phyloP scores from a whole-genome alignment of 2,888 invertebrate genomes.

The Drosophila maculinotata region DNA sequence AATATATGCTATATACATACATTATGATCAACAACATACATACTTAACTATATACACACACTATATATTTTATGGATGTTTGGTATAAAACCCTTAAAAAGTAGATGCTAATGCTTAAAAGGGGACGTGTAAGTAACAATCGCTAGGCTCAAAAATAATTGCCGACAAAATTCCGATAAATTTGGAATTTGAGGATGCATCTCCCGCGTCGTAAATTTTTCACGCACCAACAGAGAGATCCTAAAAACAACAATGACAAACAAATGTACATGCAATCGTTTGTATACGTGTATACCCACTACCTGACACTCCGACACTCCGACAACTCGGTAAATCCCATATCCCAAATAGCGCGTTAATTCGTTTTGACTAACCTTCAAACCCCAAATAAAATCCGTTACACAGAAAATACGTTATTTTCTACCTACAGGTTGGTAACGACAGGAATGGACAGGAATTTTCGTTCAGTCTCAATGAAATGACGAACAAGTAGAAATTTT shows the following conservation, averaged over 20 bases:
- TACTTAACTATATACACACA: not conserved
- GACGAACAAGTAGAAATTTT: slow-evolving; percentile 64
- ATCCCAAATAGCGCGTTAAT: slow-evolving; percentile 75
- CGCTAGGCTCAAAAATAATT: slow-evolving; percentile 54
- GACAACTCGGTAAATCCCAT: slow-evolving; percentile 45
- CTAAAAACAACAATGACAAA: slow-evolving; percentile 68
- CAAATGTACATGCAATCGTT: slow-evolving; percentile 45
- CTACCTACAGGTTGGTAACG: slow-evolving; percentile 58
- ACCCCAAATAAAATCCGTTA: slow-evolving; percentile 48
- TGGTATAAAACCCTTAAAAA: slow-evolving; percentile 50
- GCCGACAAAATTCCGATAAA: slow-evolving; percentile 73
- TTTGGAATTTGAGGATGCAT: slow-evolving; percentile 26
- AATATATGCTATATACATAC: too few species aligned
- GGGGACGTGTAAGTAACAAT: slow-evolving; percentile 54
- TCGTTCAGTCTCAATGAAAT: slow-evolving; percentile 61
- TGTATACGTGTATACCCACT: slow-evolving; percentile 31
- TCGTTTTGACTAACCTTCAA: slow-evolving; percentile 78
- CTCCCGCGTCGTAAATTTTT: slow-evolving; percentile 62
- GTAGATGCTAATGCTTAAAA: slow-evolving; percentile 34
- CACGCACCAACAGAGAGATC: slow-evolving; percentile 63
- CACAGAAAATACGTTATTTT: slow-evolving; percentile 66
- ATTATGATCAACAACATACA: not conserved
- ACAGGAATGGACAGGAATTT: too few species aligned
- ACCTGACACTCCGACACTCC: slow-evolving; percentile 69
- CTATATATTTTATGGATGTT: slow-evolving; percentile 7